Evolutionary conservation across 2,888 invertebrate genomes (phyloP).

Genomic region (Metacarcinus magister): DNA sequence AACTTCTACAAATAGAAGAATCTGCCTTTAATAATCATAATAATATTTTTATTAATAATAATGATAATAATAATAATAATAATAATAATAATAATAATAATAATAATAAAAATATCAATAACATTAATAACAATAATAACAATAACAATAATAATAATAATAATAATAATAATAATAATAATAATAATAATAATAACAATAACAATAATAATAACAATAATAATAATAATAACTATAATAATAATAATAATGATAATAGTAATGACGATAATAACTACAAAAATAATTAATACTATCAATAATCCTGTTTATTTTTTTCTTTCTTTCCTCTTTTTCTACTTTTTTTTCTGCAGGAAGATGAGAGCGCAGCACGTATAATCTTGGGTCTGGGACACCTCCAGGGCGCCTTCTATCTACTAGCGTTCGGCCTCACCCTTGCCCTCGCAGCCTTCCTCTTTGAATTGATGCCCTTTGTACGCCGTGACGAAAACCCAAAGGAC

Average conservation of each 20-base stretch:
- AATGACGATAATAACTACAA: neutral
- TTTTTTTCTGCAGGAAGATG: neutral
- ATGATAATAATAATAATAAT: no score
- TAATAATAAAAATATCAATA: no score
- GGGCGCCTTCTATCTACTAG: conserved; percentile 70
- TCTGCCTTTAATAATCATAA: no score
- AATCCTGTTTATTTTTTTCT: no score
- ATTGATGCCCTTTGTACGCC: neutral
- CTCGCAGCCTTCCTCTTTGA: conserved; percentile 51
- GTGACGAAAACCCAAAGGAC: neutral
- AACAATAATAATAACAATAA: neutral
- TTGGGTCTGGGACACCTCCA: conserved; percentile 71
- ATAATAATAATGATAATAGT: neutral
- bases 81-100: no score
- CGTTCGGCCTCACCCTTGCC: conserved; percentile 53
- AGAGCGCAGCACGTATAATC: conserved; percentile 14
- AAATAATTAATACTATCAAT: no score
- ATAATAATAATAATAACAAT: neutral
- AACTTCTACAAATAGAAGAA: no score
- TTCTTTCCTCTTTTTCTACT: conserved; percentile 1
- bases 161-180: no score
- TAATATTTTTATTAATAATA: no score
- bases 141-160: no score
- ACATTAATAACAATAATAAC: no score
- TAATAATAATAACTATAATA: conserved; percentile 22